Evolutionary conservation across 1,140 invertebrate genomes (phyloP), one percentile per base, ranked within the genome.

Genomic region (Pectinophora gossypiella): DNA sequence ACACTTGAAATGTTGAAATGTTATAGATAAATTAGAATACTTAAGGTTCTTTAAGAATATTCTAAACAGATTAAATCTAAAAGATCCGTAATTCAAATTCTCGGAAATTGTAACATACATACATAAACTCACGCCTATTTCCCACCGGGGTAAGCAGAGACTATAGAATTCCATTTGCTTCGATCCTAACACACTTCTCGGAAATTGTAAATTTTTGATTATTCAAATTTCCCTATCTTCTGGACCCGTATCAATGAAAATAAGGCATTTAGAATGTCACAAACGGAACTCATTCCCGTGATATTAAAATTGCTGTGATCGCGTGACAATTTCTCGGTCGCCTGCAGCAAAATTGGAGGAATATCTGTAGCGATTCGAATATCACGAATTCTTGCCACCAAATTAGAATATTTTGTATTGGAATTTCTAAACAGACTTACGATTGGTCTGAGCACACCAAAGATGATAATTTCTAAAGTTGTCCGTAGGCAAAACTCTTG

Each of bases 391-490:
- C 54, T 35, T 52, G 27, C 58, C 51, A 40, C 23, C 27, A 61
- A 54, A 52, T 61, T 54, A 20, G 36, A 48, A 51, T 50, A 23
- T 57, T 51, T 56, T 40, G 6, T 40, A 40, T 15, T 2, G n/a
- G 16, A 40, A 40, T 40, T 40, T 15, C 13, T 40, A 15, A 6
- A 6, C 23, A 27, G 12, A 27, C 12, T 27, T 40, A 15, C 27
- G 56, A 73, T 68, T 60, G 68, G 62, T 58, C 56, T 50, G 61
- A 68, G 49, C 51, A 68, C 71, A 77, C 56, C 48, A 63, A 69
- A 51, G 53, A 69, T 71, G 81, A 85, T 85, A 81, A 84, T 84
- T 78, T 82, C 74, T 72, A 68, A 82, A 76, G 71, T 71, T 81
- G 63, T 75, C 84, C 84, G 68, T 73, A 81, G 81, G 84, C 81